Conservation (phyloP, 1,140 invertebrate genomes). For the Chionoecetes opilio region DNA sequence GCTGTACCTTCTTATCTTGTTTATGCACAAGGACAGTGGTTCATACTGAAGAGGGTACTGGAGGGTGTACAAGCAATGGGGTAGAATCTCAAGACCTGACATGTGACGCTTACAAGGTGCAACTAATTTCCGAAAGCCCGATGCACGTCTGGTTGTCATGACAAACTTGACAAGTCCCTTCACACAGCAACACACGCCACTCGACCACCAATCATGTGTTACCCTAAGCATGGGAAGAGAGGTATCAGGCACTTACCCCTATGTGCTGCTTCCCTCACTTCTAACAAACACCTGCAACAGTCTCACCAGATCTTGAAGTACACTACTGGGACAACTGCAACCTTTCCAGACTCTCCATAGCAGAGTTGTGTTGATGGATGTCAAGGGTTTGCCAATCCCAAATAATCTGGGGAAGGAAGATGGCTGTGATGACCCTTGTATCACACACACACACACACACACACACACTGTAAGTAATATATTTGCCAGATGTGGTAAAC, state of each 20-base stretch:
- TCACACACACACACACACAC: no score
- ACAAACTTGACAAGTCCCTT: constrained; percentile 1
- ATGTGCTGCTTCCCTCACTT: constrained; percentile 3
- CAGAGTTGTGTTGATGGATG: not conserved
- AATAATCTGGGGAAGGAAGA: not conserved
- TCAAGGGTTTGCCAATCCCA: not conserved
- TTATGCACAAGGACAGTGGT: not conserved
- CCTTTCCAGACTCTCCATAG: not conserved
- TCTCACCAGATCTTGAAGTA: not conserved
- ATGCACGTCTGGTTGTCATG: constrained; percentile 25
- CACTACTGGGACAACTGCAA: not conserved
- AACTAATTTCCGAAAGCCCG: constrained; percentile 1
- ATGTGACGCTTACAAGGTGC: constrained; percentile 3
- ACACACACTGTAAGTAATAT: no score
- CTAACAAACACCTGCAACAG: not conserved
- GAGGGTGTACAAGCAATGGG: not conserved
- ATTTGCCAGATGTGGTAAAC: no score
- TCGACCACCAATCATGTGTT: not conserved
- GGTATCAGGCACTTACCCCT: not conserved
- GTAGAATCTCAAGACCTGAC: not conserved
- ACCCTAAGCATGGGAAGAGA: not conserved
- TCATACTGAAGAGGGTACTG: not conserved
- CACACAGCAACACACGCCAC: not conserved
- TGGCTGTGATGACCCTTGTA: no score
- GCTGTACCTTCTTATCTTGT: constrained; percentile 45